Percentiles rank a stretch among this genome's conserved stretches.
Conservation (phyloP, 2,797 vertebrate species). For the Amphiprion clarkii region DNA sequence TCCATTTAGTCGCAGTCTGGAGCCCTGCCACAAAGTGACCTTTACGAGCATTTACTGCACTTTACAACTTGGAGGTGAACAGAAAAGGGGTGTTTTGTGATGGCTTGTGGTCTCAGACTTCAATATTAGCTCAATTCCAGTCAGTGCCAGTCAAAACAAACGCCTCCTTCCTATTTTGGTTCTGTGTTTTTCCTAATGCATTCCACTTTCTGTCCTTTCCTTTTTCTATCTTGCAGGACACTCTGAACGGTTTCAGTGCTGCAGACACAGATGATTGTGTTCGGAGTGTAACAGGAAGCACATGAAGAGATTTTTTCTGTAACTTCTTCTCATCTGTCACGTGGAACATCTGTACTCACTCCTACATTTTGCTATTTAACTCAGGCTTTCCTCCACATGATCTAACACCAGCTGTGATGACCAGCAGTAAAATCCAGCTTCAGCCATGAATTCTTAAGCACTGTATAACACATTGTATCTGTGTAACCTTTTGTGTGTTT, state of each 20-base stretch:
- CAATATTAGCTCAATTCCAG: slow-evolving; percentile 25
- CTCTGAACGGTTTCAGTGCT: slow-evolving; percentile 61
- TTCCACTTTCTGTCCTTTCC: slow-evolving; percentile 17
- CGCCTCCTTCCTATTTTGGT: slow-evolving; percentile 8
- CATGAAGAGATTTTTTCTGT: slow-evolving; percentile 29
- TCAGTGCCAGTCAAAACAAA: slow-evolving; percentile 66
- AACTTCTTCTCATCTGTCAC: background rate
- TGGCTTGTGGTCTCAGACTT: slow-evolving; percentile 40
- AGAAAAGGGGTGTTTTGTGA: slow-evolving; percentile 12
- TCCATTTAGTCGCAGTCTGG: too few species aligned
- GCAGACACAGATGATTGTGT: slow-evolving; percentile 54
- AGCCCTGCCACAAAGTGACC: slow-evolving; percentile 3
- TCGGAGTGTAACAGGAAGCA: slow-evolving; percentile 37
- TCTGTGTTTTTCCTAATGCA: slow-evolving; percentile 16
- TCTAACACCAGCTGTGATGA: slow-evolving; percentile 3
- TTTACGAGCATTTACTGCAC: background rate
- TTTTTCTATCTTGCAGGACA: slow-evolving; percentile 62
- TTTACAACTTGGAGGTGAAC: background rate
- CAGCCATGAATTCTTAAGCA: slow-evolving; percentile 1
- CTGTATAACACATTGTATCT: slow-evolving; percentile 13
- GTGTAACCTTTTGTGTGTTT: background rate
- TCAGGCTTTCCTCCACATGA: slow-evolving; percentile 14
- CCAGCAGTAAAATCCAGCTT: slow-evolving; percentile 16
- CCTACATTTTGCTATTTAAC: background rate
- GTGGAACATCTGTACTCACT: background rate